Percentiles rank a stretch among this genome's conserved stretches.
phyloP scores from a whole-genome alignment of 2,888 invertebrate species.

The Torymus auratus region DNA sequence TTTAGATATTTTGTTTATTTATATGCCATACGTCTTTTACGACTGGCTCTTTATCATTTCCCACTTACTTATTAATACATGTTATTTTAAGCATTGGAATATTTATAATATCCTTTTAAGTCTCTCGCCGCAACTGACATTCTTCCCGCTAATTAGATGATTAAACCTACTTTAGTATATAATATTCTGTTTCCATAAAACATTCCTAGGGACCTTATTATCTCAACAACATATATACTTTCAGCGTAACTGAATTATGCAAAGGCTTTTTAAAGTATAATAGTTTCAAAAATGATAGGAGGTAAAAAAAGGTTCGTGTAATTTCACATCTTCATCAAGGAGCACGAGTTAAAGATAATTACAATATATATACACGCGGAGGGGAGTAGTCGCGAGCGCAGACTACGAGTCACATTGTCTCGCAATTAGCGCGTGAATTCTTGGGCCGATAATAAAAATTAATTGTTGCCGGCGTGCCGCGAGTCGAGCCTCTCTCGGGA shows the following conservation, averaged over 20 bases:
- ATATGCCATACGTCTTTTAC: background rate
- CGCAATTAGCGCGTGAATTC: slow-evolving; percentile 66
- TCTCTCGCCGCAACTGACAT: background rate
- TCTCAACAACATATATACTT: background rate
- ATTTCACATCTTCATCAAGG: slow-evolving; percentile 49
- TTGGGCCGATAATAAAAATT: slow-evolving; percentile 66
- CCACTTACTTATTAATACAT: background rate
- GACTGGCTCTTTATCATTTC: background rate
- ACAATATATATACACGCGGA: slow-evolving; percentile 21
- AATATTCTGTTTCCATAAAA: slow-evolving; percentile 1
- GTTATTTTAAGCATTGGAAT: background rate
- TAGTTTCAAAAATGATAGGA: background rate
- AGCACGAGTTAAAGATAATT: slow-evolving; percentile 32
- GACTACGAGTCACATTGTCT: slow-evolving; percentile 62
- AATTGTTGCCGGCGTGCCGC: slow-evolving; percentile 61
- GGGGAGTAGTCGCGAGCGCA: slow-evolving; percentile 31
- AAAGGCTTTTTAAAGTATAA: background rate
- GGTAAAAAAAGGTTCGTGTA: slow-evolving; percentile 4
- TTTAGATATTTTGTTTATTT: slow-evolving; percentile 10
- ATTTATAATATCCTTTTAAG: slow-evolving; percentile 14
- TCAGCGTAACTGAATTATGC: slow-evolving; percentile 3
- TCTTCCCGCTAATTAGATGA: background rate
- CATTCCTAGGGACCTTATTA: background rate
- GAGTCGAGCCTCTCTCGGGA: slow-evolving; percentile 34
- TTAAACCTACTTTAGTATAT: background rate